Evolutionary conservation across 2,888 invertebrate genomes (phyloP), one percentile per base, ranked within the genome.

Genomic region (Drepana falcataria): DNA sequence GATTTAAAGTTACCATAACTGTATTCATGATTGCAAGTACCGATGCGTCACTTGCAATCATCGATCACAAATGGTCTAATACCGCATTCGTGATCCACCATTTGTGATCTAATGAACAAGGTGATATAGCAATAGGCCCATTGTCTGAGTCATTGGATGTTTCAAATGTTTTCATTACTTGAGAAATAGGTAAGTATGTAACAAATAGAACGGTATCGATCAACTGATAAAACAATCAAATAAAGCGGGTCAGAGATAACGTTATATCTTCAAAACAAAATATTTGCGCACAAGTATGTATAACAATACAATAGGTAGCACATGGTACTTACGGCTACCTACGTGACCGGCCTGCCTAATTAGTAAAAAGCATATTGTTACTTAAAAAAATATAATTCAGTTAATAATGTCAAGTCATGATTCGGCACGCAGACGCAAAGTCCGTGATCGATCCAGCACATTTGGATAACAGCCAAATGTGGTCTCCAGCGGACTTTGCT

Each of bases 401-500:
- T 59, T 66, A 69, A 76, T 71, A 67, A 68, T 76, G 80, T 80
- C 68, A 71, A 81, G 77, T 79, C 77, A 79, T 76, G 62, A 75
- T 77, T 79, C 75, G 61, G 69, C 73, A 82, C 81, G 77, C 77
- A 81, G 79, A 76, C 76, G 75, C 80, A 74, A 74, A 77, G 73
- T 77, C 73, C 70, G 74, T 76, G 75, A 87, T 89, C 87, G 87
- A 88, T 89, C 81, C 86, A 83, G 80, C 77, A 69, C 68, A 78
- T 79, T 89, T 91, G 90, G 90, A 84, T 66, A 68, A 68, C 59
- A 59, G 90, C 90, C 90, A 91, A 87, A 72, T 74, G 66, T 69
- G 71, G 71, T 80, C 77, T 85, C 81, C 86, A 86, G 80, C 73
- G 70, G 75, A 77, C 66, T 75, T 62, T 66, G 68, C 65, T 66